Evolutionary conservation across 2,888 invertebrate species (phyloP).

Genomic region (Miltochrista miniata): DNA sequence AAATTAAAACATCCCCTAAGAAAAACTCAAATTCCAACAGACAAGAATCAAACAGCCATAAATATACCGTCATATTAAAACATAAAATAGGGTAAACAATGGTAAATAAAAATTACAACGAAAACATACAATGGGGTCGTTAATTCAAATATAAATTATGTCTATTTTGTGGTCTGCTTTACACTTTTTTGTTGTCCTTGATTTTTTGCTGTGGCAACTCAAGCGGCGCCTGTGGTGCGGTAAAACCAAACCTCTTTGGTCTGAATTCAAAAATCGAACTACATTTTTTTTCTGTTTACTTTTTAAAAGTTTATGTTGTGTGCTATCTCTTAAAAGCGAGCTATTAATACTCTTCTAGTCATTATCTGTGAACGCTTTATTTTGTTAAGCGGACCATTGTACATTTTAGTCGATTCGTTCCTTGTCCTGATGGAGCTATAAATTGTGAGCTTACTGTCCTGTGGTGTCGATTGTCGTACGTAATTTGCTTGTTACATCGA

Average conservation of each 20-base stretch:
- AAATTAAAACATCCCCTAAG: slow-evolving; percentile 63
- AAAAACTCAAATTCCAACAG: slow-evolving; percentile 57
- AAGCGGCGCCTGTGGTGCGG: slow-evolving; percentile 75
- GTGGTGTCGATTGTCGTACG: slow-evolving; percentile 20
- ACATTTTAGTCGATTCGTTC: slow-evolving; percentile 47
- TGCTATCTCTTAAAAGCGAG: slow-evolving; percentile 40
- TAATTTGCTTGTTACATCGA: slow-evolving; percentile 38
- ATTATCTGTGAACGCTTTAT: slow-evolving; percentile 71
- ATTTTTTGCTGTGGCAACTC: slow-evolving; percentile 65
- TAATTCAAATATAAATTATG: slow-evolving; percentile 79
- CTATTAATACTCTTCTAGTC: slow-evolving; percentile 72
- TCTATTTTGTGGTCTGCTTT: slow-evolving; percentile 74
- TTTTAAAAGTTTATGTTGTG: slow-evolving; percentile 31
- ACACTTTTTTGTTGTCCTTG: slow-evolving; percentile 71
- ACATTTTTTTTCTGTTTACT: slow-evolving; percentile 38
- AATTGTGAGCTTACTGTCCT: slow-evolving; percentile 42
- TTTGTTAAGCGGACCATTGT: slow-evolving; percentile 53
- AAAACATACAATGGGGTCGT: slow-evolving; percentile 75
- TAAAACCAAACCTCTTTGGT: slow-evolving; percentile 71
- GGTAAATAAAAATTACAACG: slow-evolving; percentile 81
- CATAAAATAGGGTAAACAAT: slow-evolving; percentile 82
- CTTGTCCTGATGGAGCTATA: slow-evolving; percentile 46
- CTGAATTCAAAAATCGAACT: slow-evolving; percentile 61
- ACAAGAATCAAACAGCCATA: slow-evolving; percentile 66
- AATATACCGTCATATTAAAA: slow-evolving; percentile 78